Evolutionary conservation across 2,113 vertebrate genomes (phyloP).

Genomic region (Gopherus evgoodei): DNA sequence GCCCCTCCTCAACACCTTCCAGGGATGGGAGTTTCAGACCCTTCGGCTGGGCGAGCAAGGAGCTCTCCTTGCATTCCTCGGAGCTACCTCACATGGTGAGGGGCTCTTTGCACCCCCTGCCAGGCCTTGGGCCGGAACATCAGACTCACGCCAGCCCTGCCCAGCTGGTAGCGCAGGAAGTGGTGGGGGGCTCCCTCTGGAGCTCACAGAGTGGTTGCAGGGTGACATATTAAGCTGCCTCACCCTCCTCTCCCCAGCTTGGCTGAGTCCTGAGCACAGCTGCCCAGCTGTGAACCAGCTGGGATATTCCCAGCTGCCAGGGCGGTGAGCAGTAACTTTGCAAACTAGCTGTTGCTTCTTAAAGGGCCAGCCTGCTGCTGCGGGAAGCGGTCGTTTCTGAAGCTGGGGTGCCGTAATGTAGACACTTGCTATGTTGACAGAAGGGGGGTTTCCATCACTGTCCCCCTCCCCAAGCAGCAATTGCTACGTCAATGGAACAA

Average conservation of each 20-base stretch:
- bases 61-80: not conserved
- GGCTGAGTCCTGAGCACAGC: rapidly evolving
- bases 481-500: not conserved
- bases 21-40: not conserved
- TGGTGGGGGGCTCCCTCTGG: not conserved
- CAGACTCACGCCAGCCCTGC: no score
- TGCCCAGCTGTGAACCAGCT: not conserved
- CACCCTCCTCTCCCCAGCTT: not conserved
- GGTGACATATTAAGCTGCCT: not conserved
- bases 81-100: rapidly evolving
- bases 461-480: not conserved
- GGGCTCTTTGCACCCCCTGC: not conserved
- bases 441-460: not conserved
- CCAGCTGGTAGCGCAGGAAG: not conserved
- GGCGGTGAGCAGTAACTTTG: not conserved
- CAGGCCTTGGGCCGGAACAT: not conserved
- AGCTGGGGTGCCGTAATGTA: not conserved
- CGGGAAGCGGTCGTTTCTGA: not conserved
- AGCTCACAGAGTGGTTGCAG: not conserved
- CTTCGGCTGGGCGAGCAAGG: not conserved
- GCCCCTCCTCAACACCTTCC: not conserved
- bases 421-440: not conserved
- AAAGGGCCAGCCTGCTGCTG: not conserved
- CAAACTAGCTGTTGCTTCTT: rapidly evolving
- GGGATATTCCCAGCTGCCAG: not conserved